These are phyloP conservation scores for Epizoanthus ramosus DNA, from an alignment of 92 coral and sea anemone genomes.

Conservation along the genomic window DNA sequence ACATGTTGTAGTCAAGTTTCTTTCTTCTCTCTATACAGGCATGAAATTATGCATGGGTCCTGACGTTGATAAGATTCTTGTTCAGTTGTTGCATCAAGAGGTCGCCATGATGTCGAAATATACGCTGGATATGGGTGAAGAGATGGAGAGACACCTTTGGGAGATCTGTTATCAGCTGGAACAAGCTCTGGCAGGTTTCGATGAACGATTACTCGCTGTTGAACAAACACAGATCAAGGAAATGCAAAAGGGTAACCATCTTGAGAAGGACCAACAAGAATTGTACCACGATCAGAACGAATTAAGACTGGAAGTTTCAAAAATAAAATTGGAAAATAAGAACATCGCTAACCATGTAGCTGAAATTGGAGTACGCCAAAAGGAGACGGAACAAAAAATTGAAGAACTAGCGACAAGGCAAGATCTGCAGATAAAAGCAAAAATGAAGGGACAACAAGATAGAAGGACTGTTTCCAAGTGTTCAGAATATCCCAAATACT, in stretches of 20 bases:
- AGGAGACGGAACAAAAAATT: too few relatives aligned
- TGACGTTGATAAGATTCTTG: constrained; percentile 68
- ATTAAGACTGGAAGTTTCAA: too few relatives aligned
- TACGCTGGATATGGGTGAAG: not conserved
- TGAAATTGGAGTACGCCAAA: too few relatives aligned
- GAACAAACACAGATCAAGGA: not conserved
- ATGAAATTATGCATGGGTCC: constrained; percentile 74
- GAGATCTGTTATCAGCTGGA: not conserved
- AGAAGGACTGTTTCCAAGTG: too few relatives aligned
- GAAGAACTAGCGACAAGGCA: too few relatives aligned
- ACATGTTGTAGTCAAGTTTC: not conserved
- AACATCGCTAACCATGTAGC: too few relatives aligned
- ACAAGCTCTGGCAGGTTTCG: not conserved
- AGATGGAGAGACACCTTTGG: not conserved
- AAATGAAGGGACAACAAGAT: too few relatives aligned
- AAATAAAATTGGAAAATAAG: too few relatives aligned
- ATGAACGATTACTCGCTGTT: constrained; percentile 15
- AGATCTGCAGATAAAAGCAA: too few relatives aligned
- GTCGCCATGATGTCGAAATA: constrained; percentile 45
- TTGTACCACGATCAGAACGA: too few relatives aligned
- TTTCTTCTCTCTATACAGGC: constrained; percentile 46
- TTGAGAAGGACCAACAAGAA: too few relatives aligned
- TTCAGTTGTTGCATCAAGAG: constrained; percentile 60
- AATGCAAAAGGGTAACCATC: not conserved
- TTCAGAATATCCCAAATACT: too few relatives aligned